Base-by-base conservation (phyloP, 2,888 invertebrate species). In the Villa cingulata region DNA sequence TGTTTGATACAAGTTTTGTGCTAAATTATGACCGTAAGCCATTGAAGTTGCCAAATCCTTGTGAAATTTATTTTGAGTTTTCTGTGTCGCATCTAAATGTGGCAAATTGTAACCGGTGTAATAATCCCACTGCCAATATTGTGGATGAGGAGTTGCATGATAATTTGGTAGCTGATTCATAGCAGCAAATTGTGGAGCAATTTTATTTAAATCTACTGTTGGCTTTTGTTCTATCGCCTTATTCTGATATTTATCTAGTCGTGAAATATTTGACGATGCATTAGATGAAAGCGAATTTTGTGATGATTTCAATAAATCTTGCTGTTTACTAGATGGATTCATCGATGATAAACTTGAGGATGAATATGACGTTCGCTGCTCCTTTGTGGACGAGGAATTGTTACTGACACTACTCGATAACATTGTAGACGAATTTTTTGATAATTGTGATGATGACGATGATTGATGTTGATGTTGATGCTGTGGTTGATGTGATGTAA, bases 91-190 rank as follows among this genome's bases (percentile, higher is more conserved):
- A 50, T 78, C 78, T 44, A 77, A 62, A 53, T 76, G 76, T 2
- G 77, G 72, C 1, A 77, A 62, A 56, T 78, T 77, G 55, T 78
- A 78, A 1, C 75, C 70, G 52, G 72, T 70, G 48, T 76, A 74
- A 44, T 70, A 71, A 55, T 81, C 80, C 61, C 79, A 73, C 59
- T 80, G 78, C 73, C 80, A 80, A 56, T 80, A 81, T 58, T 80
- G 80, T 0, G 72, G 66, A 52, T 74, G 74, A 1, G 76, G 73
- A 41, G 78, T 61, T 7, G 58, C 74, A 58, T 79, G 78, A 58
- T 81, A 81, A 58, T 81, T 81, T 2, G 80, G 78, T 44, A 80
- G 73, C 56, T 80, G 78, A 64, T 81, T 80, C 65, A 75, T 73
- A 2, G 50, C 48, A 2, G 76, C 64, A 56, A 78, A 80, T 56